These are phyloP conservation scores for Serranus cabrilla DNA, from an alignment of 2,797 vertebrate species.

Conservation along the genomic window DNA sequence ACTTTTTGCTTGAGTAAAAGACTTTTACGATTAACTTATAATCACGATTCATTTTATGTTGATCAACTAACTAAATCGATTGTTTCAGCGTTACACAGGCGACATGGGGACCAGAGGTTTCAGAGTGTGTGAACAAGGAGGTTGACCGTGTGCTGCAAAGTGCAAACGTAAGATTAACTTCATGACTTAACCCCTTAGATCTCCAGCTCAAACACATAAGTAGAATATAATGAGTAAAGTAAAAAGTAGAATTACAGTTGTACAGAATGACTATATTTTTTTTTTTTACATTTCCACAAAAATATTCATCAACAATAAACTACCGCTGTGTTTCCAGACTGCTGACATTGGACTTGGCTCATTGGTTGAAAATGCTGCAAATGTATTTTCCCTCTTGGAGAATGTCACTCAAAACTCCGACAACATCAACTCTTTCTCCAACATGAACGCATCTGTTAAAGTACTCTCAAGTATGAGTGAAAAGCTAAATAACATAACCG, in stretches of 20 bases:
- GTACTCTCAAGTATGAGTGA: constrained; percentile 27
- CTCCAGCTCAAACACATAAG: background rate
- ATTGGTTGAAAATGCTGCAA: background rate
- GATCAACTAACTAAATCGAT: background rate
- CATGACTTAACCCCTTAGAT: too few relatives aligned
- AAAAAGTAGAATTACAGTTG: background rate
- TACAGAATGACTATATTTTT: too few relatives aligned
- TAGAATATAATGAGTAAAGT: background rate
- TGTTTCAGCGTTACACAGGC: rapidly evolving
- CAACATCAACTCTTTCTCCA: constrained; percentile 44
- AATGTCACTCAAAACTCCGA: background rate
- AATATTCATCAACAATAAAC: background rate
- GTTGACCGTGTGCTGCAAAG: constrained; percentile 12
- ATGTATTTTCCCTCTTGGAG: constrained; percentile 43
- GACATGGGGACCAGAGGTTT: rapidly evolving
- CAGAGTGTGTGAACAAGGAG: constrained; percentile 51
- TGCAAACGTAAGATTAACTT: constrained; percentile 49
- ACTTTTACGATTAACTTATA: background rate
- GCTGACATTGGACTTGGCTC: constrained; percentile 70
- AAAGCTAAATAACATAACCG: rapidly evolving
- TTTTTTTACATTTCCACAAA: background rate
- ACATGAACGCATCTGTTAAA: constrained; percentile 57
- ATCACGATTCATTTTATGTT: background rate
- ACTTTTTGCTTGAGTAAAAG: too few relatives aligned
- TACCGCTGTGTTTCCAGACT: constrained; percentile 63